phyloP scores from a whole-genome alignment of 2,113 vertebrate genomes.

The Misgurnus mizolepis region DNA sequence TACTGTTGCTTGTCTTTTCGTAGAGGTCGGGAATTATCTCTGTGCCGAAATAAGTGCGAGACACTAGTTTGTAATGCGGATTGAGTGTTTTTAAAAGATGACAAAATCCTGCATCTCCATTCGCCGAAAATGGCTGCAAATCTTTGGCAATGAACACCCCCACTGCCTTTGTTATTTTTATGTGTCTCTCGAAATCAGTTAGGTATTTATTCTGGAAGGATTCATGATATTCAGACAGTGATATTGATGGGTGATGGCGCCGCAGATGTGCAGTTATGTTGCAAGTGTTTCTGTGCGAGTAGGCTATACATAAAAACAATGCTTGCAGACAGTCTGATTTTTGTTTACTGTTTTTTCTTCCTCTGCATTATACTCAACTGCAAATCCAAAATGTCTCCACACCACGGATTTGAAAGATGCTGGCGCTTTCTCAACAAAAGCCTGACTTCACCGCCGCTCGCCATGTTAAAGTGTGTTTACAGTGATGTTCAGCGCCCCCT shows the following conservation, averaged over 20 bases:
- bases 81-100: neutral
- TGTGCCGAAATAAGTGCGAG: neutral
- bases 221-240: neutral
- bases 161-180: constrained; percentile 7
- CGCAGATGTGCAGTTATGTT: too few species aligned
- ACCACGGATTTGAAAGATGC: neutral
- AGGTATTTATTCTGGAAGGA: neutral
- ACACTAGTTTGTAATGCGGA: neutral
- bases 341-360: neutral
- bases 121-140: neutral
- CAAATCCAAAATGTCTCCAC: constrained; percentile 1
- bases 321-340: neutral
- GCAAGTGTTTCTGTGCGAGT: too few species aligned
- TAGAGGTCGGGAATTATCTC: neutral
- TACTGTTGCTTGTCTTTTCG: constrained; percentile 4
- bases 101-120: neutral
- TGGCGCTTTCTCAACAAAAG: neutral
- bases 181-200: constrained; percentile 3
- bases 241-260: neutral
- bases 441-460: neutral
- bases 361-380: neutral
- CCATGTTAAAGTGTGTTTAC: neutral
- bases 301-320: neutral
- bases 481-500: too few species aligned
- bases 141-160: neutral